Evolutionary conservation across 2,797 vertebrate genomes (phyloP).

Genomic region (Tauraco hartlaubi): DNA sequence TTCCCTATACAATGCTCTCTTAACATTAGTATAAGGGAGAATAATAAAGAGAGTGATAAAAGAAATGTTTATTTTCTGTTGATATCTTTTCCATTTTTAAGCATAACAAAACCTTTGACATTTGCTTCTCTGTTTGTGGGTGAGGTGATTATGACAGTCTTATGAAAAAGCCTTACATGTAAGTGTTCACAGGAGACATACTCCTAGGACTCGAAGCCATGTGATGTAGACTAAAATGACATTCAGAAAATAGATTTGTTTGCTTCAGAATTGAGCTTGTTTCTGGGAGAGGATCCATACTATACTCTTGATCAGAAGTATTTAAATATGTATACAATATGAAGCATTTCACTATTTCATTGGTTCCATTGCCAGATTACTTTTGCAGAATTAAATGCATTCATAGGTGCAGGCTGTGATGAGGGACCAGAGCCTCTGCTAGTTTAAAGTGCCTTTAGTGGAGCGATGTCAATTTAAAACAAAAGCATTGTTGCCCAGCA

Average conservation of each 20-base stretch:
- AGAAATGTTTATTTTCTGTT: not conserved
- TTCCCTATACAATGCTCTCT: not conserved
- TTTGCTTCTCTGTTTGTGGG: not conserved
- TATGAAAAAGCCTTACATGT: not conserved
- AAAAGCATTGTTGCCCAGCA: not conserved
- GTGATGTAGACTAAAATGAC: not conserved
- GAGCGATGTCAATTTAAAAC: not conserved
- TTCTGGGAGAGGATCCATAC: not conserved
- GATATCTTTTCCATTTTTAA: not conserved
- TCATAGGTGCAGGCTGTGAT: not conserved
- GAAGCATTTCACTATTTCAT: not conserved
- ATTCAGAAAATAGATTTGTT: not conserved
- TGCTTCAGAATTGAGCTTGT: not conserved
- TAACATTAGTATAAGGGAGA: not conserved
- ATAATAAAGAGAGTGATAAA: not conserved
- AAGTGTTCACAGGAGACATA: not conserved
- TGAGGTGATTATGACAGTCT: not conserved
- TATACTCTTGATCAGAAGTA: not conserved
- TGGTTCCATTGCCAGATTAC: not conserved
- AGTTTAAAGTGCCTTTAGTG: not conserved
- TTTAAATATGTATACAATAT: not conserved
- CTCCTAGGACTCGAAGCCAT: not conserved
- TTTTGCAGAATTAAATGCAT: not conserved
- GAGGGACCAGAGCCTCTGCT: not conserved
- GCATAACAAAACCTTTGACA: conserved; percentile 1